Conservation (phyloP, 2,113 vertebrate genomes). For the Nyctibius bracteatus region DNA sequence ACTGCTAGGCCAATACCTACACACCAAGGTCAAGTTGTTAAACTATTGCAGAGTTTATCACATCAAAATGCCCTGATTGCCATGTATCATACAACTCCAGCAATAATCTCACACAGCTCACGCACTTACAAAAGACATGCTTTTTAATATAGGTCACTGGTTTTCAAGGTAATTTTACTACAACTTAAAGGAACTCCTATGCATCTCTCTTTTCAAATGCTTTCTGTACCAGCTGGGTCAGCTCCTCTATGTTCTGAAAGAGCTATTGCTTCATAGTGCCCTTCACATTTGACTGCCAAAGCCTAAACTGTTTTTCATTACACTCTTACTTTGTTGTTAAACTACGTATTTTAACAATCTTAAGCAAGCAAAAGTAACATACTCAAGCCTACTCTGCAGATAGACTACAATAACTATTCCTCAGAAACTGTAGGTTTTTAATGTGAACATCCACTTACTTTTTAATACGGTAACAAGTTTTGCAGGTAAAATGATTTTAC, state of each 20-base stretch:
- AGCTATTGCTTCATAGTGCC: neutral
- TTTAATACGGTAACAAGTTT: neutral
- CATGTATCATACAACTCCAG: neutral
- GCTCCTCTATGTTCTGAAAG: neutral
- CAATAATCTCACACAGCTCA: neutral
- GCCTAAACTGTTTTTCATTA: neutral
- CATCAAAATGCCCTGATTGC: accelerated
- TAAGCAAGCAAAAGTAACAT: neutral
- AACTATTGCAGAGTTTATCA: neutral
- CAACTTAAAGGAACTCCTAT: neutral
- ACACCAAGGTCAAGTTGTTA: neutral
- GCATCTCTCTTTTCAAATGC: neutral
- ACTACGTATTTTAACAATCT: neutral
- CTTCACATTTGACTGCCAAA: neutral
- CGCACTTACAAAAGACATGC: neutral
- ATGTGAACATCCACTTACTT: neutral
- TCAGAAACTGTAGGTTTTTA: neutral
- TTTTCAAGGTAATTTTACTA: neutral
- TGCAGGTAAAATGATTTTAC: neutral
- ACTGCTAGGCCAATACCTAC: neutral
- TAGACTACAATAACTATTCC: neutral
- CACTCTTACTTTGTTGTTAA: neutral
- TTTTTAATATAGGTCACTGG: neutral
- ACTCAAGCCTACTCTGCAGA: neutral
- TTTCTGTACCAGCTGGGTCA: neutral